These are phyloP conservation scores for Fringilla coelebs DNA, from an alignment of 2,797 vertebrate genomes.

Conservation along the genomic window DNA sequence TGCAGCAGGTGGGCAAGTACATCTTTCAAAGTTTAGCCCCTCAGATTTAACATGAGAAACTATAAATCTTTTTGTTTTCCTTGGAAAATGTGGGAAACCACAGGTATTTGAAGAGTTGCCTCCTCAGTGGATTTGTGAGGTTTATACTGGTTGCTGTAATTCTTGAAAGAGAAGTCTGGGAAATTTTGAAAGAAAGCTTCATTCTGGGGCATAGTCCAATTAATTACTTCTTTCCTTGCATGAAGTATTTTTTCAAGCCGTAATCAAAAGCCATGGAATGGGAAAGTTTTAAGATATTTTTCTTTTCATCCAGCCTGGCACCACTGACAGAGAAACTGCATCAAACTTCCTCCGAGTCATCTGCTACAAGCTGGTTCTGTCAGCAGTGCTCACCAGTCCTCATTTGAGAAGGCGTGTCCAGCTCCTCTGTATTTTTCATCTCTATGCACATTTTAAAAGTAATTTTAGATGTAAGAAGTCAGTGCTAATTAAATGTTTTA, in stretches of 20 bases:
- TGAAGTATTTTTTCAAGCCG: not conserved
- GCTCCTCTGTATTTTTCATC: conserved; percentile 8
- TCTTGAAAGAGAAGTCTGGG: conserved; percentile 34
- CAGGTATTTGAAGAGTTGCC: conserved; percentile 42
- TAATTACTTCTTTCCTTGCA: not conserved
- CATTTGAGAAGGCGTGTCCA: not conserved
- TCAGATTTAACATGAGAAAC: conserved; percentile 48
- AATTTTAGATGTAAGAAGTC: conserved; percentile 33
- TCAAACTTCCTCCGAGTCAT: not conserved
- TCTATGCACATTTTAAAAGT: not conserved
- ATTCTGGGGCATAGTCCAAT: not conserved
- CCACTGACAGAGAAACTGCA: not conserved
- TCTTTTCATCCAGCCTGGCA: not conserved
- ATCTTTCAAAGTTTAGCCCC: conserved; percentile 49
- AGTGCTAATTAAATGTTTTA: conserved; percentile 39
- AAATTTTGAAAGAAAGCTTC: conserved; percentile 25
- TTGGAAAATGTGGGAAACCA: conserved; percentile 63
- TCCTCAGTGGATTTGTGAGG: conserved; percentile 24
- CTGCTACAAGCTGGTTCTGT: not conserved
- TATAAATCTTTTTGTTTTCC: conserved; percentile 64
- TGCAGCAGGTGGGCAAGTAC: conserved; percentile 62
- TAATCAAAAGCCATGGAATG: not conserved
- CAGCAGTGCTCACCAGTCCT: not conserved
- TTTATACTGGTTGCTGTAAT: conserved; percentile 38
- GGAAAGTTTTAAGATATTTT: not conserved